phyloP scores from a whole-genome alignment of 1,140 invertebrate species.

The Zelostemma sp. region DNA sequence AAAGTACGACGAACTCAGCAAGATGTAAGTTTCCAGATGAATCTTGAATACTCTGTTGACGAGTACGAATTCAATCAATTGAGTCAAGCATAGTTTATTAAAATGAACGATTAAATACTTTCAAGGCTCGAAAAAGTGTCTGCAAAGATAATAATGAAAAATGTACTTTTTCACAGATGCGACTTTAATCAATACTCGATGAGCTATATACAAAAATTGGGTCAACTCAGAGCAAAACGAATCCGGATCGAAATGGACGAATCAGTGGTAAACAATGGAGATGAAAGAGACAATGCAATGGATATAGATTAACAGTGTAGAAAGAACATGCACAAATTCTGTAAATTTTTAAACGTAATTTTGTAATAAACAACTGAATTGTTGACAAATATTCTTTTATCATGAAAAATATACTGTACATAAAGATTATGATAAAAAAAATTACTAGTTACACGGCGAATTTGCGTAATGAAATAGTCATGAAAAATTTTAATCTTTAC shows the following conservation, averaged over 20 bases:
- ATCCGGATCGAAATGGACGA: constrained; percentile 24
- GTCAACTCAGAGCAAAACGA: constrained; percentile 65
- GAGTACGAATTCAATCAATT: constrained; percentile 3
- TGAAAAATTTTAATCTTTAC: too few relatives aligned
- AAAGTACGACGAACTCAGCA: constrained; percentile 85
- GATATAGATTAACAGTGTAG: constrained; percentile 26
- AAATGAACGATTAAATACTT: constrained; percentile 2
- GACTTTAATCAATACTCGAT: constrained; percentile 87
- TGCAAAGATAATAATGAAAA: background rate
- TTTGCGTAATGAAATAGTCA: too few relatives aligned
- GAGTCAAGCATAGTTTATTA: background rate
- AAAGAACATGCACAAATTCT: too few relatives aligned
- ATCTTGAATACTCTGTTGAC: too few relatives aligned
- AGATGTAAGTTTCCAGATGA: constrained; percentile 89
- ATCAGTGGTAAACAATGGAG: constrained; percentile 60
- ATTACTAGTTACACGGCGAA: too few relatives aligned
- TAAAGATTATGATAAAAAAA: too few relatives aligned
- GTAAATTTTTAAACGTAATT: too few relatives aligned
- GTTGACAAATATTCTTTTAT: too few relatives aligned
- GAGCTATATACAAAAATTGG: constrained; percentile 74
- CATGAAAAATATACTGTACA: too few relatives aligned
- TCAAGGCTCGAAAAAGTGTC: constrained; percentile 13
- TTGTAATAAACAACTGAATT: too few relatives aligned
- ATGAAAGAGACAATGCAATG: constrained; percentile 55
- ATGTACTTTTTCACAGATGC: constrained; percentile 72